phyloP scores from a whole-genome alignment of 1,140 invertebrate species.

The Pseudomyrmex flavicornis region DNA sequence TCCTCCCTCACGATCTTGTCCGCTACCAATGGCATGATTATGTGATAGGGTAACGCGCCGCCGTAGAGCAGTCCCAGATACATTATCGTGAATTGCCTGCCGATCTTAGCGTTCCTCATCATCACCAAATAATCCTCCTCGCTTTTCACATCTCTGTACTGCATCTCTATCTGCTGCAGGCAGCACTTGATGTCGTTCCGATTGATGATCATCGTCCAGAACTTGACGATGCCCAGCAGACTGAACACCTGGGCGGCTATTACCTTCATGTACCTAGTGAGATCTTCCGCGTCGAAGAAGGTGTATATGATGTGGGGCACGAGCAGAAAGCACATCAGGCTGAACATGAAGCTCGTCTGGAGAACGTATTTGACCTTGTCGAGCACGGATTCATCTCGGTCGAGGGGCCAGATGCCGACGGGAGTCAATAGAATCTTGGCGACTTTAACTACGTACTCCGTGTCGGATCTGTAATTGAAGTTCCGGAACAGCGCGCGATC shows the following conservation, averaged over 20 bases:
- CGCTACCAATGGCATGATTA: constrained; percentile 78
- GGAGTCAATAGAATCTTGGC: constrained; percentile 75
- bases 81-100: constrained; percentile 75
- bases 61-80: constrained; percentile 79
- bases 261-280: constrained; percentile 79
- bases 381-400: constrained; percentile 66
- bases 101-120: constrained; percentile 77
- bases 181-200: constrained; percentile 74
- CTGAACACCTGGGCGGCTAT: constrained; percentile 80
- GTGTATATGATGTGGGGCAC: constrained; percentile 78
- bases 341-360: constrained; percentile 73
- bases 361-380: constrained; percentile 63
- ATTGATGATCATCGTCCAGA: constrained; percentile 78
- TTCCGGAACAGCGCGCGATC: constrained; percentile 60
- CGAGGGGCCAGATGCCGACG: constrained; percentile 78
- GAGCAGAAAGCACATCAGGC: constrained; percentile 77
- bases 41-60: constrained; percentile 80
- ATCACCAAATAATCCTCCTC: constrained; percentile 75
- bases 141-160: constrained; percentile 72
- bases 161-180: constrained; percentile 75
- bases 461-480: constrained; percentile 68
- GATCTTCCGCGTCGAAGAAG: constrained; percentile 78
- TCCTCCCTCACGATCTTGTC: constrained; percentile 73
- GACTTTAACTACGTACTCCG: constrained; percentile 76
- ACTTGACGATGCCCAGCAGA: constrained; percentile 78